Conservation (phyloP, 2,888 invertebrate species). For the Hypselothyrea guttata region DNA sequence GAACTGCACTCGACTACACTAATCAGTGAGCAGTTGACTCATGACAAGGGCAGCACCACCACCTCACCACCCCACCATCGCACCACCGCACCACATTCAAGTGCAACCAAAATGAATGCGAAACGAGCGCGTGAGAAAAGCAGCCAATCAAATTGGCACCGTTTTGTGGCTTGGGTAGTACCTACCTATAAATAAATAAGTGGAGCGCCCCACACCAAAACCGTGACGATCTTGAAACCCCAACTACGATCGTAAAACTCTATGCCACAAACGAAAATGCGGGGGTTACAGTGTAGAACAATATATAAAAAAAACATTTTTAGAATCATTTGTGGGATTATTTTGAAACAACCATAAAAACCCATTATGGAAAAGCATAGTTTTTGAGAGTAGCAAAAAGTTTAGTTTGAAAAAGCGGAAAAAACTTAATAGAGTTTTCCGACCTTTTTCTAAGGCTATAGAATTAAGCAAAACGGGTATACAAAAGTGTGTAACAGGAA, state of each 20-base stretch:
- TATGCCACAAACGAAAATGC: no score
- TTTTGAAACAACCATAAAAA: no score
- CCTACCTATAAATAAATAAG: conserved; percentile 50
- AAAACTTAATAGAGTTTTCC: no score
- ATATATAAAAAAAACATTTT: no score
- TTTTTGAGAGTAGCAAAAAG: no score
- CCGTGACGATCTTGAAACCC: conserved; percentile 24
- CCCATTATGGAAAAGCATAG: no score
- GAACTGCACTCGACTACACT: conserved; percentile 14
- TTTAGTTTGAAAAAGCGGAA: no score
- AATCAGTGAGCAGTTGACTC: conserved; percentile 59
- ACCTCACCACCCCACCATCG: conserved; percentile 17
- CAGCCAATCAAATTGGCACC: conserved; percentile 48
- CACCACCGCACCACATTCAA: conserved; percentile 44
- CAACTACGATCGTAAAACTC: background rate
- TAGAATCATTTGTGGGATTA: no score
- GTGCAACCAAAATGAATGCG: conserved; percentile 55
- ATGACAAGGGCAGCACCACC: conserved; percentile 73
- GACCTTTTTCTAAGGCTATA: no score
- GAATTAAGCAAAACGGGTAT: no score
- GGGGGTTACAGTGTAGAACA: no score
- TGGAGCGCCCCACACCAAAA: conserved; percentile 38
- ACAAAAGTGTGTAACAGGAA: no score
- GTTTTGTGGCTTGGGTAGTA: conserved; percentile 24
- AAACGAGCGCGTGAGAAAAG: conserved; percentile 74